phyloP scores from a whole-genome alignment of 2,113 vertebrate genomes.

The Periophthalmodon schlosseri region DNA sequence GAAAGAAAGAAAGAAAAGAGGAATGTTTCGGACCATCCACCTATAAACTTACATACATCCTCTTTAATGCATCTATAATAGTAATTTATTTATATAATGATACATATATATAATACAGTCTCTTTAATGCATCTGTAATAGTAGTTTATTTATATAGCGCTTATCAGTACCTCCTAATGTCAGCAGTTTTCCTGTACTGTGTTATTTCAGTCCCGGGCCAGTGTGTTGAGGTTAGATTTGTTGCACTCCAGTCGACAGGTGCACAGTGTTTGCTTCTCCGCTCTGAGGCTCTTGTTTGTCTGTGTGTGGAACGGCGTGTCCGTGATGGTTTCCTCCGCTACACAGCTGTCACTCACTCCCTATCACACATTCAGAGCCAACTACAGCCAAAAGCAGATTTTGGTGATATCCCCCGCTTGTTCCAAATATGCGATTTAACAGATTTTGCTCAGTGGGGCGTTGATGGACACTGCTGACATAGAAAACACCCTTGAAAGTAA shows the following conservation, averaged over 20 bases:
- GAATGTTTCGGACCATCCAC: too few species aligned
- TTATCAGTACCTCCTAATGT: background rate
- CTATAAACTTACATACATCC: too few species aligned
- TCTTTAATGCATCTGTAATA: background rate
- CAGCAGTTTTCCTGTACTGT: background rate
- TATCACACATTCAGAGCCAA: slow-evolving; percentile 9
- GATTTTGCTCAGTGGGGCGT: background rate
- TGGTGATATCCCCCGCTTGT: slow-evolving; percentile 2
- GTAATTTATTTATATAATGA: background rate
- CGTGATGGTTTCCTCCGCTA: background rate
- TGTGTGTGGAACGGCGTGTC: slow-evolving; percentile 9
- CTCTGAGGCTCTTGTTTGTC: slow-evolving; percentile 21
- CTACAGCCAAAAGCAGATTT: slow-evolving; percentile 34
- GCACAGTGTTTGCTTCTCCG: slow-evolving; percentile 41
- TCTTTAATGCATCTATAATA: background rate
- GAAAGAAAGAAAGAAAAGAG: too few species aligned
- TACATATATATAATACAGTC: too few species aligned
- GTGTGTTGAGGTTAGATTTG: slow-evolving; percentile 27
- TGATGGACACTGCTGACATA: background rate
- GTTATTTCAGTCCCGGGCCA: background rate
- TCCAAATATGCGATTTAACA: slow-evolving; percentile 4
- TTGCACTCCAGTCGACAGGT: slow-evolving; percentile 47
- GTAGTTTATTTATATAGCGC: background rate
- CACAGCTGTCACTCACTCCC: slow-evolving; percentile 10
- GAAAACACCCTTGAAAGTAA: background rate